Evolutionary conservation across 2,113 vertebrate genomes (phyloP), one percentile per base, ranked within the genome.

Genomic region (Catharus bicknelli): DNA sequence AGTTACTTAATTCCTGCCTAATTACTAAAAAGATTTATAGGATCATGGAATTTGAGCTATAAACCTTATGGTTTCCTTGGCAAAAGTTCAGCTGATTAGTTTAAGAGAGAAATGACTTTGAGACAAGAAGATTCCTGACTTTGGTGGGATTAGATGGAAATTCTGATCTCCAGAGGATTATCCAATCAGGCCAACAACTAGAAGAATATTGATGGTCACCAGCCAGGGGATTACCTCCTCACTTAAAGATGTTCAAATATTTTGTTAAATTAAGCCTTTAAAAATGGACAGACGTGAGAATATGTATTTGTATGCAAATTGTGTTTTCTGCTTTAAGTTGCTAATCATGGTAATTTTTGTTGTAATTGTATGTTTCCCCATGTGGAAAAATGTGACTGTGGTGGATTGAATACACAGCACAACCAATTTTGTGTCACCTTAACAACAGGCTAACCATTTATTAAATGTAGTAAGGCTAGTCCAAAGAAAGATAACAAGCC

Each of bases 401-500:
- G 13, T 73, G 66, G 20, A 42, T 0, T 70, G 89, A 91, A 91
- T 79, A 85, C 36, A 12, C 70, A 58, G 54, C 47, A 79, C 55
- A 69, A 73, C 51, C 30, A 73, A 78, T 91, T 73, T 77, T 74
- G 59, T 80, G 78, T 92, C 40, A 0, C 70, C 66, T 91, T 93
- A 92, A 89, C 54, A 93, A 88, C 57, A 94, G n/a, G 23, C 48
- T 96, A 92, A 58, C 62, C 40, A 84, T 90, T 90, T 76, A 92
- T 95, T 96, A 87, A 93, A 75, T 40, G 58, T 16, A 83, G 62
- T 69, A 94, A 90, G 79, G 38, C 26, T 83, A 87, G 67, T 85
- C 86, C 93, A 95, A 93, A 91, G 93, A 87, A 34, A 85, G 50
- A 76, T 87, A 85, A 89, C 58, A 94, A 92, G 51, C 78, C 93